A percentile compares a stretch with the other conserved stretches of the same genome.
phyloP scores from a whole-genome alignment of 2,113 vertebrate species.

The Cheilinus undulatus region DNA sequence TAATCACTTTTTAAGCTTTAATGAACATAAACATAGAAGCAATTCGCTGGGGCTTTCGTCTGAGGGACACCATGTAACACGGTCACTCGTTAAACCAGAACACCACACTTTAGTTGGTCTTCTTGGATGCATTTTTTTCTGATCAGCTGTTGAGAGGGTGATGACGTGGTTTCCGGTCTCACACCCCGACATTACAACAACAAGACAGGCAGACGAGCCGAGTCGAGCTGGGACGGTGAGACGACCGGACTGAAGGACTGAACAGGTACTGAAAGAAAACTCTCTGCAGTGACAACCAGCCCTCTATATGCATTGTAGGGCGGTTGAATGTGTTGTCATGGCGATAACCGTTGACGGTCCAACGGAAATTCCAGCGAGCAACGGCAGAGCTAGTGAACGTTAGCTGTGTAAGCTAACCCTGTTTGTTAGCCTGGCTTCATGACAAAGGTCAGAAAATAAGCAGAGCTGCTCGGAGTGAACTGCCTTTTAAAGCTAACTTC shows the following conservation, averaged over 20 bases:
- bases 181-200: slow-evolving; percentile 70
- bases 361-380: neutral
- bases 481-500: neutral
- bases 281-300: accelerated
- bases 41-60: no score
- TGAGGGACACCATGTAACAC: no score
- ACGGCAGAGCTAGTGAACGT: neutral
- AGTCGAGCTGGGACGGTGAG: neutral
- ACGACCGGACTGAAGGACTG: neutral
- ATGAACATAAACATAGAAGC: no score
- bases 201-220: slow-evolving; percentile 28
- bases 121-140: no score
- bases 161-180: slow-evolving; percentile 75
- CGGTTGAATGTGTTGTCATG: neutral
- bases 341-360: slow-evolving; percentile 7
- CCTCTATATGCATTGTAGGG: accelerated
- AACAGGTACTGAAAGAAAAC: slow-evolving; percentile 23
- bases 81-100: no score
- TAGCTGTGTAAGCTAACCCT: slow-evolving; percentile 5
- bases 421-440: slow-evolving; percentile 7
- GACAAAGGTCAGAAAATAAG: slow-evolving; percentile 15
- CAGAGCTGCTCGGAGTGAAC: neutral
- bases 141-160: slow-evolving; percentile 54
- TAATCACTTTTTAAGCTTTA: no score
- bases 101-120: no score